Conservation (phyloP, 2,797 vertebrate species). For the Enteromius mattozi region DNA sequence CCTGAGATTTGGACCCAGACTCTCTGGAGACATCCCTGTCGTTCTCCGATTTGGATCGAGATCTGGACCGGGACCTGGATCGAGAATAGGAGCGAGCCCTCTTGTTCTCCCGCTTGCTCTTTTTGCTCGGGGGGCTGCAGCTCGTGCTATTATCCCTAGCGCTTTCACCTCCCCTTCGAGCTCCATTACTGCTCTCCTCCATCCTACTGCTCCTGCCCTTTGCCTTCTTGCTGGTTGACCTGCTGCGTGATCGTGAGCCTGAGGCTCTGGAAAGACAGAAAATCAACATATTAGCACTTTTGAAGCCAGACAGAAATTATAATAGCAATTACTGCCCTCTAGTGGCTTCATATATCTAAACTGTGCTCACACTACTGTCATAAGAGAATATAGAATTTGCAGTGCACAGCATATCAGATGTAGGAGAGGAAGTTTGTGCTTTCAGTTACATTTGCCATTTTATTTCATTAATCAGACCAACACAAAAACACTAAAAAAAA, state of each 20-base stretch:
- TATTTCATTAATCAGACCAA: neutral
- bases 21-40: conserved; percentile 83
- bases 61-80: conserved; percentile 79
- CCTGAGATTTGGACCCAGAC: conserved; percentile 76
- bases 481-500: no score
- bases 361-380: neutral
- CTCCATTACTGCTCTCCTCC: conserved; percentile 79
- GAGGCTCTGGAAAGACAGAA: conserved; percentile 71
- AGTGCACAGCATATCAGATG: neutral
- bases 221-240: conserved; percentile 84
- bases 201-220: conserved; percentile 83
- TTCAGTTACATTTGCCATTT: neutral
- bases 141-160: conserved; percentile 77
- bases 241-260: conserved; percentile 88
- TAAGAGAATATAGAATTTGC: neutral
- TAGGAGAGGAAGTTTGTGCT: neutral
- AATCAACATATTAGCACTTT: neutral
- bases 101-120: conserved; percentile 84
- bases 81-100: conserved; percentile 74
- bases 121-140: conserved; percentile 81
- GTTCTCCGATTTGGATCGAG: conserved; percentile 79
- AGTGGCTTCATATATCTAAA: neutral
- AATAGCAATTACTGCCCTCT: neutral
- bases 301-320: neutral
- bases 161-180: conserved; percentile 72